These are phyloP conservation scores for Knipowitschia caucasica DNA, from an alignment of 2,797 vertebrate species.

Conservation along the genomic window DNA sequence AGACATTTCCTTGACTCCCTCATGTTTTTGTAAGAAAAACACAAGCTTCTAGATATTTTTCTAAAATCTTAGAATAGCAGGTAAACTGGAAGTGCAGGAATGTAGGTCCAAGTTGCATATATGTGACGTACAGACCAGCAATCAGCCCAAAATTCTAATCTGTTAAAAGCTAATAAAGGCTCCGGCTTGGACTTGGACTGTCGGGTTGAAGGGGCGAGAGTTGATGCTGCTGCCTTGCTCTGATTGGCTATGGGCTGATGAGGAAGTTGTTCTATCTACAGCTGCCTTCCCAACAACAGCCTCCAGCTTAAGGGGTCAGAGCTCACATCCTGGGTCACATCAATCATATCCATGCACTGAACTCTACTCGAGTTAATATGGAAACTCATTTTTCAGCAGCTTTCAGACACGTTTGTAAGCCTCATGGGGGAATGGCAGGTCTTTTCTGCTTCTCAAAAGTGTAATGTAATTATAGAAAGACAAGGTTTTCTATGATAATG, in stretches of 20 bases:
- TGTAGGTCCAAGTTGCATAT: conserved; percentile 76
- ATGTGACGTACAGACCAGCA: conserved; percentile 65
- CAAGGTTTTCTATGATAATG: background rate
- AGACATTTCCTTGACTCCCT: conserved; percentile 60
- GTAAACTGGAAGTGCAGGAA: conserved; percentile 67
- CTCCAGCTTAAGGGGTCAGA: conserved; percentile 51
- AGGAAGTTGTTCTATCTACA: conserved; percentile 51
- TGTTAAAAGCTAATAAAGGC: conserved; percentile 73
- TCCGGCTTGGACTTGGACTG: conserved; percentile 57
- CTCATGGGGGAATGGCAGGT: conserved; percentile 38
- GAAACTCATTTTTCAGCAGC: conserved; percentile 62
- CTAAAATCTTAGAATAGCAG: conserved; percentile 71
- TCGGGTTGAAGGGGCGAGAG: conserved; percentile 35
- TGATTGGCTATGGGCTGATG: conserved; percentile 57
- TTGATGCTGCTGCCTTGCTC: conserved; percentile 22
- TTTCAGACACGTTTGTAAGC: conserved; percentile 31
- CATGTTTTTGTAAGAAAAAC: conserved; percentile 55
- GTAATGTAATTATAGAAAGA: background rate
- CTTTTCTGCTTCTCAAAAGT: conserved; percentile 47
- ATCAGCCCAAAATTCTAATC: conserved; percentile 77
- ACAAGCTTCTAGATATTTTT: conserved; percentile 66
- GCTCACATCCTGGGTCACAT: conserved; percentile 51
- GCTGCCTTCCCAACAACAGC: conserved; percentile 39
- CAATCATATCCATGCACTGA: conserved; percentile 49
- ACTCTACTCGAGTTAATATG: conserved; percentile 37